Conservation (phyloP, 2,113 vertebrate genomes). For the Leptocoma aspasia region DNA sequence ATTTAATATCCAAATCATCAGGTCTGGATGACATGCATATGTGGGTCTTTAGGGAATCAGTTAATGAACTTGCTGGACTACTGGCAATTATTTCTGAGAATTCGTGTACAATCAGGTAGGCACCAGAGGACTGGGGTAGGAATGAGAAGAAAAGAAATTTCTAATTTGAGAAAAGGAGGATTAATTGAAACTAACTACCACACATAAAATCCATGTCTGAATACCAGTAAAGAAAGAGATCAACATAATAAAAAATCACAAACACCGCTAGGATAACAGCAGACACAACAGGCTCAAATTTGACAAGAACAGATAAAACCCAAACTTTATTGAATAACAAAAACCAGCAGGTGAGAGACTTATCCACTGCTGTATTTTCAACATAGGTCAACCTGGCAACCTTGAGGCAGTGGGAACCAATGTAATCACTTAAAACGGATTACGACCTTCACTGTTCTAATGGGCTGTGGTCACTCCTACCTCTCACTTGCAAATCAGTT, state of each 20-base stretch:
- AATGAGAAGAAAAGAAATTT: neutral
- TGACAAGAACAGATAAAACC: neutral
- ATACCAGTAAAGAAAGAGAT: neutral
- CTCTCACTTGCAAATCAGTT: neutral
- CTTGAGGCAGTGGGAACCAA: accelerated
- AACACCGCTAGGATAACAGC: neutral
- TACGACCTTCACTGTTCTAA: neutral
- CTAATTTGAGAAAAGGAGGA: slow-evolving; percentile 41
- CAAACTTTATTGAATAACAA: neutral
- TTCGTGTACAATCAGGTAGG: slow-evolving; percentile 56
- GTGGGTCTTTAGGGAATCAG: slow-evolving; percentile 44
- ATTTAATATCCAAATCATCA: slow-evolving; percentile 65
- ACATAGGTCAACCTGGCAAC: neutral
- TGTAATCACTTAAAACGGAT: neutral
- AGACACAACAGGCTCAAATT: neutral
- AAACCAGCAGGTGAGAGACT: neutral
- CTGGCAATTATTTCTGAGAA: slow-evolving; percentile 72
- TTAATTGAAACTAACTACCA: neutral
- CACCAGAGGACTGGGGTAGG: neutral
- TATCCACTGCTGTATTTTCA: neutral
- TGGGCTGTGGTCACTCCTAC: neutral
- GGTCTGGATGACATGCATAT: slow-evolving; percentile 59
- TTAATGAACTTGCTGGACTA: slow-evolving; percentile 70
- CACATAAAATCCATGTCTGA: neutral
- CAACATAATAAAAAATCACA: neutral